These are phyloP conservation scores for Calidris pugnax DNA, from an alignment of 2,113 vertebrate species.

Conservation along the genomic window DNA sequence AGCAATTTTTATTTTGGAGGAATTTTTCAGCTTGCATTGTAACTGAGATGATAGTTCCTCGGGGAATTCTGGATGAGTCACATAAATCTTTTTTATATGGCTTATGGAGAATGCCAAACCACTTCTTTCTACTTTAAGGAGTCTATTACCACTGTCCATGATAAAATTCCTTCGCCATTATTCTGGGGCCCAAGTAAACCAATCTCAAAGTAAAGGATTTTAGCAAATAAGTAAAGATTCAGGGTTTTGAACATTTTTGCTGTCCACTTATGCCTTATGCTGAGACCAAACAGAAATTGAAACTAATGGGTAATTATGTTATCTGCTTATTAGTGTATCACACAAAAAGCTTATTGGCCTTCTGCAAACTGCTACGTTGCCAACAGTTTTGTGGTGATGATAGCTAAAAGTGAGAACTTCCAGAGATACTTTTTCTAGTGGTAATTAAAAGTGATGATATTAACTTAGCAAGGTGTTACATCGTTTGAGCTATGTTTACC, in stretches of 20 bases:
- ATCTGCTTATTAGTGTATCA: neutral
- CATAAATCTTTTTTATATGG: neutral
- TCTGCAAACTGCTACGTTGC: neutral
- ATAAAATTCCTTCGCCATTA: neutral
- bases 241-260: neutral
- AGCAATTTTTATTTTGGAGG: neutral
- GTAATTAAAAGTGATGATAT: neutral
- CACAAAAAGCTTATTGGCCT: neutral
- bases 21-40: neutral
- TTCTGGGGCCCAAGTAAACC: neutral
- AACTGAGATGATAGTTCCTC: neutral
- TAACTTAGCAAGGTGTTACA: neutral
- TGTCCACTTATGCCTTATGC: neutral
- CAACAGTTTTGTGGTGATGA: neutral
- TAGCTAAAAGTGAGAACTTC: neutral
- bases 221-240: neutral
- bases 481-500: neutral
- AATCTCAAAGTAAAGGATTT: neutral
- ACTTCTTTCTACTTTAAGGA: neutral
- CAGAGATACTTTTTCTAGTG: neutral
- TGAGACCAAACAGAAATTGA: neutral
- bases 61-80: neutral
- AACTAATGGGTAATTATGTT: neutral
- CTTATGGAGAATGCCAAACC: neutral
- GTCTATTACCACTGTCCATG: neutral